Conservation (phyloP, 2,113 vertebrate genomes). For the Anhinga anhinga region DNA sequence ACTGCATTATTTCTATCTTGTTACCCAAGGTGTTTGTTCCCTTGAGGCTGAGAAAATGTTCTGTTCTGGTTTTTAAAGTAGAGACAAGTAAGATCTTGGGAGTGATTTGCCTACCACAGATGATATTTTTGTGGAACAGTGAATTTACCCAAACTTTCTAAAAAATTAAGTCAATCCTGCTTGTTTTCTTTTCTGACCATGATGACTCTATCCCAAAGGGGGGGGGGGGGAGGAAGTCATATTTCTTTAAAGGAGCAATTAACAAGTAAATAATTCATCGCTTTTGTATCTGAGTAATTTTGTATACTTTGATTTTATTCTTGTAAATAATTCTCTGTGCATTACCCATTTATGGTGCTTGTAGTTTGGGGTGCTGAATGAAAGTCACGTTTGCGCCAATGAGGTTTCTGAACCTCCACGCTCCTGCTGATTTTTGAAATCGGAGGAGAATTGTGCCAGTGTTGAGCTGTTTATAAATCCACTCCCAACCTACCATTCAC, state of each 20-base stretch:
- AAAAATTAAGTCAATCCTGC: background rate
- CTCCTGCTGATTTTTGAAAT: background rate
- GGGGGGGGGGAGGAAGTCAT: background rate
- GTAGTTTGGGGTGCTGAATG: background rate
- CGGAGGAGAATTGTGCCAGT: background rate
- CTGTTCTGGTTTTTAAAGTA: background rate
- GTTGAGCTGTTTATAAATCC: background rate
- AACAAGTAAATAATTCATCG: background rate
- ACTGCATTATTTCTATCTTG: background rate
- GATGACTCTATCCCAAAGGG: background rate
- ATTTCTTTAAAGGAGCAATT: background rate
- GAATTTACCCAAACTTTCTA: background rate
- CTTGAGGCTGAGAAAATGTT: background rate
- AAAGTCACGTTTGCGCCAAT: rapidly evolving
- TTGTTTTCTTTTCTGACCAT: background rate
- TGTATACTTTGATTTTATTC: background rate
- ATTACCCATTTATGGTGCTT: background rate
- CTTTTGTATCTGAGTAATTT: background rate
- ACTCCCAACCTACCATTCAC: background rate
- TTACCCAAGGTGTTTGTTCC: background rate
- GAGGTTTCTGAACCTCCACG: background rate
- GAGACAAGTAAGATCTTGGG: background rate
- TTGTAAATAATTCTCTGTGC: background rate
- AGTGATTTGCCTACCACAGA: background rate
- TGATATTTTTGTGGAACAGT: background rate